Evolutionary conservation across 2,888 invertebrate species (phyloP), one percentile per base, ranked within the genome.

Genomic region (Operophtera brumata): DNA sequence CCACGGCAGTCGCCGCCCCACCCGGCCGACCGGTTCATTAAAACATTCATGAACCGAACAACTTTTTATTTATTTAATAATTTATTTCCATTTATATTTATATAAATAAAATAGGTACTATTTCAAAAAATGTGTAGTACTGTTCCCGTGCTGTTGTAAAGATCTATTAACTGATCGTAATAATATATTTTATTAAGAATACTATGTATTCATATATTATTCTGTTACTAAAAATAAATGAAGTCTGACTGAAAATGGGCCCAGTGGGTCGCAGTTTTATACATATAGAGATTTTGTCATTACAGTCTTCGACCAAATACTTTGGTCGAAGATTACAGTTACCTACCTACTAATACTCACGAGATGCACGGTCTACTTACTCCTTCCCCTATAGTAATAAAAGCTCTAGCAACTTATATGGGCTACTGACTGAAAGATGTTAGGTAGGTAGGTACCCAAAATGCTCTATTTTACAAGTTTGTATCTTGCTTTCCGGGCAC

Each of bases 71-170:
- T 82, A 76, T 48, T 83, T 82, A 80, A 80, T 84, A 88, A 87
- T 83, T 84, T 86, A 87, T 88, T 89, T 89, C 86, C 86, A 88
- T 86, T 88, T 89, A 81, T 73, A 85, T 84, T 86, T 86, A 88
- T 88, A 84, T 83, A 88, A 86, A 86, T 87, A 88, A 86, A 86
- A 85, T 86, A 45, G n/a, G 26, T 37, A 86, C 85, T 87, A 86
- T 87, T 72, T 79, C 79, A 78, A 82, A 62, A 58, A 2, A 20
- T 4, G 20, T 20, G 20, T 20, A 20, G 20, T 20, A 20, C 82
- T 83, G 62, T 75, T 76, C 80, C 79, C 71, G 67, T 60, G 35
- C 40, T 48, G 42, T 47, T 54, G 54, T 61, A 48, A 54, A 41
- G 62, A 57, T 59, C 60, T 55, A 56, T 20, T 46, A 64, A 32